Evolutionary conservation across 2,888 invertebrate species (phyloP).

Genomic region (Tuberolachnus salignus): DNA sequence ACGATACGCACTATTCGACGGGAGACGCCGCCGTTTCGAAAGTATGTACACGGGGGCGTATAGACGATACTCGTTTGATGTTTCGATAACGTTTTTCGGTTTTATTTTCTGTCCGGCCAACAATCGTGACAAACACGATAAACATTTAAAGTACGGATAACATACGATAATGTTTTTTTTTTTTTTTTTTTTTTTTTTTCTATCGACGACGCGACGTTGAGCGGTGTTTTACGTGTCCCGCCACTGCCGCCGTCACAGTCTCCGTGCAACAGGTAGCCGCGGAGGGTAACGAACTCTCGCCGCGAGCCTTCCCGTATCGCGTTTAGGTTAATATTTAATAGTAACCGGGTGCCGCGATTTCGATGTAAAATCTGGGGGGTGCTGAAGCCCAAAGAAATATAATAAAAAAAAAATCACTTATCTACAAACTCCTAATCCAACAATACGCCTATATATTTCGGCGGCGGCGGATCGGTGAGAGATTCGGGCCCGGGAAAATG

Average conservation of each 20-base stretch:
- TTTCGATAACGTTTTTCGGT: constrained; percentile 17
- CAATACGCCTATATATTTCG: no score
- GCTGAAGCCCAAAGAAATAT: no score
- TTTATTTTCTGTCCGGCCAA: constrained; percentile 3
- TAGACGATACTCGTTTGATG: not conserved
- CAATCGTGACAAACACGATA: constrained; percentile 27
- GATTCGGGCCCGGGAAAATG: no score
- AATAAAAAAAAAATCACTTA: no score
- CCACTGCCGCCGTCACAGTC: not conserved
- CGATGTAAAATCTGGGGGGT: no score
- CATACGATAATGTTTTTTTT: no score
- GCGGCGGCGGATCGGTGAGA: no score
- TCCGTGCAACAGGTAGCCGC: constrained; percentile 33
- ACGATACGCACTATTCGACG: not conserved
- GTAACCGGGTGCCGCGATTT: no score
- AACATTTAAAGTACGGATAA: not conserved
- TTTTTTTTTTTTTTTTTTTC: no score
- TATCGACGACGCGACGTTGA: not conserved
- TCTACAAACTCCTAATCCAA: no score
- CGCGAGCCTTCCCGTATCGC: not conserved
- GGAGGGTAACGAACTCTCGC: constrained; percentile 35
- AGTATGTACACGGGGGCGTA: not conserved
- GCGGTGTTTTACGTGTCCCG: not conserved
- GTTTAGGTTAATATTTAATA: no score
- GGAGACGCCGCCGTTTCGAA: not conserved